Conservation (phyloP, 1,140 invertebrate genomes). For the Battus philenor region DNA sequence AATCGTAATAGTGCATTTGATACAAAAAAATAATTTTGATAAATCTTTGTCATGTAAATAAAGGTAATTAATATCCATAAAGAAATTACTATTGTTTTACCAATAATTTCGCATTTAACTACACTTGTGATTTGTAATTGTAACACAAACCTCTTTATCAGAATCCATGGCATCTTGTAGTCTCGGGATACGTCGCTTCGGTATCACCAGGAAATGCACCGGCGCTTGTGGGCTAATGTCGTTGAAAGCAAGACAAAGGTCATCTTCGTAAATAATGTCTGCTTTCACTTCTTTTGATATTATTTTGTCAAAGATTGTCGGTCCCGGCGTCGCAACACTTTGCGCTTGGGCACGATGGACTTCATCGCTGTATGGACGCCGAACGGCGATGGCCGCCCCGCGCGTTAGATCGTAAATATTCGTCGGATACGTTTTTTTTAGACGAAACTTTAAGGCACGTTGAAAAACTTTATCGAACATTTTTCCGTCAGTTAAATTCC, state of each 20-base stretch:
- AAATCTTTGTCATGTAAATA: too few species aligned
- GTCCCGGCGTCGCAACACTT: slow-evolving; percentile 39
- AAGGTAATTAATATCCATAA: too few species aligned
- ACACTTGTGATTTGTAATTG: background rate
- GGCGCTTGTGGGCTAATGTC: slow-evolving; percentile 88
- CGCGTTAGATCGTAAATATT: slow-evolving; percentile 63
- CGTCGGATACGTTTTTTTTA: slow-evolving; percentile 64
- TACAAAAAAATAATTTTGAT: too few species aligned
- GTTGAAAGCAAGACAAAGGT: slow-evolving; percentile 86
- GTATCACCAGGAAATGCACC: slow-evolving; percentile 90
- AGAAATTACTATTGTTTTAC: too few species aligned
- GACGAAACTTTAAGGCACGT: slow-evolving; percentile 58
- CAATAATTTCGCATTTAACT: background rate
- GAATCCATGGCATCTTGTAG: slow-evolving; percentile 72
- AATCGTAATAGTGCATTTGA: too few species aligned
- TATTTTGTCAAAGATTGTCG: slow-evolving; percentile 89
- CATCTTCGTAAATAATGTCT: slow-evolving; percentile 89
- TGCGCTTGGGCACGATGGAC: slow-evolving; percentile 55
- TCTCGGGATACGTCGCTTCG: slow-evolving; percentile 81
- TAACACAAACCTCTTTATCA: slow-evolving; percentile 63
- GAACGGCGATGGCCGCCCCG: slow-evolving; percentile 51
- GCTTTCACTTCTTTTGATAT: slow-evolving; percentile 86
- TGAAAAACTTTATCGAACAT: slow-evolving; percentile 69
- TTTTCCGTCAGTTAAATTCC: slow-evolving; percentile 27
- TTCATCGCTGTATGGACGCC: slow-evolving; percentile 62